Evolutionary conservation across 2,888 invertebrate genomes (phyloP).

Genomic region (Panopea generosa): DNA sequence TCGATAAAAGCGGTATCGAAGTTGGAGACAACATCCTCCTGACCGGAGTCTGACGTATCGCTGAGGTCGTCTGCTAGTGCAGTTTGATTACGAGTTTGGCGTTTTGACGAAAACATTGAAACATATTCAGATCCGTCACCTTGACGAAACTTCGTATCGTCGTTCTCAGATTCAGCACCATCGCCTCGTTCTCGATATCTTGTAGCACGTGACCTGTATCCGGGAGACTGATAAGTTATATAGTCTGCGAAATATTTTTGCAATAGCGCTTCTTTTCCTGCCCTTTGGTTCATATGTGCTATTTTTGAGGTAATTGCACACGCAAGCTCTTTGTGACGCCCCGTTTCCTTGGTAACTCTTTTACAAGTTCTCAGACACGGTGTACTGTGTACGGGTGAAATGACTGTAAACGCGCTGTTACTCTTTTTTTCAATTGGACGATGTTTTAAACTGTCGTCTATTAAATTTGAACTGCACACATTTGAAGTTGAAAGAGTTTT

Average conservation of each 20-base stretch:
- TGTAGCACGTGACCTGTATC: conserved; percentile 9
- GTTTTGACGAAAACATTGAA: neutral
- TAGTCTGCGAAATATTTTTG: conserved; percentile 58
- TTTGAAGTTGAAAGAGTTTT: conserved; percentile 25
- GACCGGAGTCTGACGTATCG: conserved; percentile 50
- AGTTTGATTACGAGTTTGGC: neutral
- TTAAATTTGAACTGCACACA: neutral
- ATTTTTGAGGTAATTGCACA: conserved; percentile 39
- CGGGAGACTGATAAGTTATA: conserved; percentile 48
- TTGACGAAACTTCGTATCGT: neutral
- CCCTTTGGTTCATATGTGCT: conserved; percentile 34
- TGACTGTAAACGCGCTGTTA: neutral
- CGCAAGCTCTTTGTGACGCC: conserved; percentile 46
- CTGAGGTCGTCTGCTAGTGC: neutral
- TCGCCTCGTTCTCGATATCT: conserved; percentile 49
- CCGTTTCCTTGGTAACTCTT: neutral
- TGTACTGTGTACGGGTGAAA: conserved; percentile 23
- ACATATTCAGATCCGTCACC: conserved; percentile 12
- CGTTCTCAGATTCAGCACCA: conserved; percentile 37
- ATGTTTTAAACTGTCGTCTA: neutral
- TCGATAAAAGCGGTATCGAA: conserved; percentile 52
- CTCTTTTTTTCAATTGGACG: neutral
- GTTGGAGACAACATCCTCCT: conserved; percentile 35
- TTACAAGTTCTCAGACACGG: conserved; percentile 27
- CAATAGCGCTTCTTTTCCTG: conserved; percentile 55